phyloP scores from a whole-genome alignment of 2,888 invertebrate genomes.

The Pachycephus smyrnensis region DNA sequence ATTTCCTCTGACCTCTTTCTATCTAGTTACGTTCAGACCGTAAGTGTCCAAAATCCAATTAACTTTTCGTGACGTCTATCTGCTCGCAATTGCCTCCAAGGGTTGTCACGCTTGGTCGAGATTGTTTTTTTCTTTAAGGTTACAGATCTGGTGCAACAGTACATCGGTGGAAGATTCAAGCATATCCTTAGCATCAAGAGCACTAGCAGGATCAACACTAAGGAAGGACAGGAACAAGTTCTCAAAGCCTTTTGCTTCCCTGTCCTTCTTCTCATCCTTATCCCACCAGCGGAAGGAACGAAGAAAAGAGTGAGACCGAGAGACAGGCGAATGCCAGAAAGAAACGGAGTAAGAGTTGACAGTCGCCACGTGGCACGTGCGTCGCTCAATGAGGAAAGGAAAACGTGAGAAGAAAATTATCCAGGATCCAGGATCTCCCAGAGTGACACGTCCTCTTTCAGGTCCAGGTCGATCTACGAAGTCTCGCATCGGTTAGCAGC shows the following conservation, averaged over 20 bases:
- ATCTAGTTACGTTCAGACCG: not conserved
- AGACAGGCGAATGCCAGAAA: not conserved
- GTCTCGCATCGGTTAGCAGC: slow-evolving; percentile 1
- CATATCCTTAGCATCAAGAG: no score
- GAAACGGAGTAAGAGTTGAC: slow-evolving; percentile 35
- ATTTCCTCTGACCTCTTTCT: no score
- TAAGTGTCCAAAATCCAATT: slow-evolving; percentile 1
- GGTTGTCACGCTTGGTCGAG: not conserved
- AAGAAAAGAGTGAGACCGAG: not conserved
- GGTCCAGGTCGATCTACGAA: slow-evolving; percentile 2
- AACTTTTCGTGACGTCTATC: not conserved
- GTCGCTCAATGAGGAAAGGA: slow-evolving; percentile 20
- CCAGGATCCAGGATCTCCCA: not conserved
- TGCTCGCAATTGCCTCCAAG: not conserved
- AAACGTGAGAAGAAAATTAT: slow-evolving; percentile 17
- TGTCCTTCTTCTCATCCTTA: no score
- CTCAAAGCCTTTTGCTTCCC: no score
- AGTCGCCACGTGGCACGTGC: slow-evolving; percentile 33
- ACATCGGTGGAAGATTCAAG: no score
- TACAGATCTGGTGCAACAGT: no score
- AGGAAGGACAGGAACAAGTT: not conserved
- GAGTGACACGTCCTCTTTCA: not conserved
- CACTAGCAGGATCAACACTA: not conserved
- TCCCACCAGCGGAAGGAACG: no score
- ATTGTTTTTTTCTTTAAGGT: not conserved